A percentile compares a stretch with the other conserved stretches of the same genome.
Evolutionary conservation across 2,888 invertebrate genomes (phyloP).

Genomic region (Glomeris marginata): DNA sequence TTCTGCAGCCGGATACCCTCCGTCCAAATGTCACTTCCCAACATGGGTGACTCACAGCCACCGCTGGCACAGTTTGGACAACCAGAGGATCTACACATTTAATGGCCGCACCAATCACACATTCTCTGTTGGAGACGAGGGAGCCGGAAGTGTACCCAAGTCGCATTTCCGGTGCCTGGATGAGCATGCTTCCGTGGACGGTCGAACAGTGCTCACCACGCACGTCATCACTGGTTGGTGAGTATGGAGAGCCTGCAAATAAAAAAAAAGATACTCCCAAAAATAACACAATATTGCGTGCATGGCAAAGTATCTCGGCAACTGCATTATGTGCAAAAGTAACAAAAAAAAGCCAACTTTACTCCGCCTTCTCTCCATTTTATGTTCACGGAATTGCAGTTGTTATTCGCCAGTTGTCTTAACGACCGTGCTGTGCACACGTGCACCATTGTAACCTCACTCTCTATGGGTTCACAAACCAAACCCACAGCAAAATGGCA

Average conservation of each 20-base stretch:
- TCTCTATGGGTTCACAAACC: too few species aligned
- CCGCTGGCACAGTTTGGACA: slow-evolving; percentile 64
- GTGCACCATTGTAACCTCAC: too few species aligned
- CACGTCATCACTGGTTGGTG: slow-evolving; percentile 62
- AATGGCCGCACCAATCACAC: slow-evolving; percentile 9
- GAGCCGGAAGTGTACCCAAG: slow-evolving; percentile 3
- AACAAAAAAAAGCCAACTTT: too few species aligned
- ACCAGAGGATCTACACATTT: slow-evolving; percentile 53
- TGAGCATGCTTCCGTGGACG: slow-evolving; percentile 6
- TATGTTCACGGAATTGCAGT: too few species aligned
- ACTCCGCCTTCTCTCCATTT: too few species aligned
- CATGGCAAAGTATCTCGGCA: too few species aligned
- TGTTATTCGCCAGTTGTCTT: too few species aligned
- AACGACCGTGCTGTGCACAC: too few species aligned
- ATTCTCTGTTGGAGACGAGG: slow-evolving; percentile 6
- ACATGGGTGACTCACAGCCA: slow-evolving; percentile 59
- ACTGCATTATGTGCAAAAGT: too few species aligned
- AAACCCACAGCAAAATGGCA: too few species aligned
- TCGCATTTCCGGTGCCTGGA: slow-evolving; percentile 13
- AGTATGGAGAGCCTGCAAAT: slow-evolving; percentile 22
- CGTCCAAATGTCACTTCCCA: slow-evolving; percentile 61
- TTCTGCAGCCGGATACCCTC: slow-evolving; percentile 51
- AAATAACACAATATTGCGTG: too few species aligned
- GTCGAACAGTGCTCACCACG: slow-evolving; percentile 37
- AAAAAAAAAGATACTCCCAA: background rate